These are phyloP conservation scores for Erythrocercus mccallii DNA, from an alignment of 2,113 vertebrate species.

Conservation along the genomic window DNA sequence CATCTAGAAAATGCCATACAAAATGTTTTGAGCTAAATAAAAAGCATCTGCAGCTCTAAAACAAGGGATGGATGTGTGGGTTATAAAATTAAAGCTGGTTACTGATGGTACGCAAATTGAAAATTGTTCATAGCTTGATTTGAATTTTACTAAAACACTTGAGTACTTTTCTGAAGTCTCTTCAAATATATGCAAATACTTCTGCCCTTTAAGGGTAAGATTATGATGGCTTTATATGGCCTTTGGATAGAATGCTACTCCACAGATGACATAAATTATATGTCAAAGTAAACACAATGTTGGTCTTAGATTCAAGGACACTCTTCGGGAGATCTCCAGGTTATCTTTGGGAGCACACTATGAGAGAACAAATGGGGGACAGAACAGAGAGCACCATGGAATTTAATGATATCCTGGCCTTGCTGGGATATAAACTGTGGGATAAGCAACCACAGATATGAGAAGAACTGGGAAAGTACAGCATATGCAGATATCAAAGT, in stretches of 20 bases:
- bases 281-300: not conserved
- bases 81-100: not conserved
- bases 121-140: not conserved
- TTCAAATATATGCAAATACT: not conserved
- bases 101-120: not conserved
- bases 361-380: not conserved
- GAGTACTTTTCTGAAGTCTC: not conserved
- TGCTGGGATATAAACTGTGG: not conserved
- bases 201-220: not conserved
- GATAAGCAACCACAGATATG: not conserved
- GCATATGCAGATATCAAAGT: not conserved
- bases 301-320: not conserved
- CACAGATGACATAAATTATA: not conserved
- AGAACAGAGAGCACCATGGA: not conserved
- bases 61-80: not conserved
- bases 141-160: not conserved
- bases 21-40: slow-evolving; percentile 28
- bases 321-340: not conserved
- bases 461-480: not conserved
- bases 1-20: not conserved
- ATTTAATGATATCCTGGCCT: not conserved
- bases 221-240: not conserved
- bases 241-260: not conserved
- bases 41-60: slow-evolving; percentile 17
- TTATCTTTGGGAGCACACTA: not conserved